phyloP scores from a whole-genome alignment of 1,140 invertebrate genomes.

The Harlomillsia oculata region DNA sequence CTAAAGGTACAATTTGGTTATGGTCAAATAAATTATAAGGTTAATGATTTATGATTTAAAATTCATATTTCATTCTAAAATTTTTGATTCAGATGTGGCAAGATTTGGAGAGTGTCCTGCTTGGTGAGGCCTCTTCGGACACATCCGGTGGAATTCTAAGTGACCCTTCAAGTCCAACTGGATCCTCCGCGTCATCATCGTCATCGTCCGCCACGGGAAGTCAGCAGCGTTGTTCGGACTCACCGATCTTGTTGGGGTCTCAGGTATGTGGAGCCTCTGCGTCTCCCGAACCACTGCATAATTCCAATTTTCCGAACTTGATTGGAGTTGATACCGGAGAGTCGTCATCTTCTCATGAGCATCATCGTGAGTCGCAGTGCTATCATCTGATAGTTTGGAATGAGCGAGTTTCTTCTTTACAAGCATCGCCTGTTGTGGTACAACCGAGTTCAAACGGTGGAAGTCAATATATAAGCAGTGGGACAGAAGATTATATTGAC shows the following conservation, averaged over 20 bases:
- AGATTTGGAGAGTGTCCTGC: conserved; percentile 43
- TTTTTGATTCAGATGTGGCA: conserved; percentile 42
- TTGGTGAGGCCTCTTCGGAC: conserved; percentile 38
- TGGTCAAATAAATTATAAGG: no score
- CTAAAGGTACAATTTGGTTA: no score
- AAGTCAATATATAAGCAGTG: conserved; percentile 7
- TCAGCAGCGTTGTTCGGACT: conserved; percentile 25
- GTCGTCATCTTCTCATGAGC: conserved; percentile 10
- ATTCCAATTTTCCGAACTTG: no score
- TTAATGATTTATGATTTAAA: no score
- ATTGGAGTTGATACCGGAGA: no score
- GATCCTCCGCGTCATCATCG: conserved; percentile 25
- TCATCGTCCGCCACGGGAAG: conserved; percentile 17
- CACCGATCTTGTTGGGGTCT: conserved; percentile 24
- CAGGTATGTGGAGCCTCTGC: neutral
- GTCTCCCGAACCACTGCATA: no score
- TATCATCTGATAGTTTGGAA: no score
- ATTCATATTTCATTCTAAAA: no score
- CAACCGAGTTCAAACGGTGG: no score
- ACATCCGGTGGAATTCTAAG: conserved; percentile 24
- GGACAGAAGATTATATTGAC: conserved; percentile 43
- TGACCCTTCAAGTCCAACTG: conserved; percentile 31
- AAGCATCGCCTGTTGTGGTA: no score
- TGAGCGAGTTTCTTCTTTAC: no score
- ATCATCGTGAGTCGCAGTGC: no score